phyloP scores from a whole-genome alignment of 1,140 invertebrate genomes.

The Rhizoglyphus robini region DNA sequence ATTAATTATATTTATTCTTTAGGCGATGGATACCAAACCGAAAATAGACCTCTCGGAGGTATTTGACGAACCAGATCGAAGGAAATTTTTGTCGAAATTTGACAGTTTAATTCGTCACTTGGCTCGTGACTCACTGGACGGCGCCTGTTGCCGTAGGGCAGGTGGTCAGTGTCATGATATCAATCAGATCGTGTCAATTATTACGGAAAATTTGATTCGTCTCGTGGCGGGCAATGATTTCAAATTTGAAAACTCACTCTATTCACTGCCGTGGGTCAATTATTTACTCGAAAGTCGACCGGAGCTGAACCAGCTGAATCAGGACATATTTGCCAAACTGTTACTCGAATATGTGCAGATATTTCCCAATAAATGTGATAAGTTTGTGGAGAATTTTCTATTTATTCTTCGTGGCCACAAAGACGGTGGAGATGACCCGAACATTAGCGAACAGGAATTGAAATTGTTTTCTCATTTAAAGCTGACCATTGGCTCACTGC shows the following conservation, averaged over 20 bases:
- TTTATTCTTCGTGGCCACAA: neutral
- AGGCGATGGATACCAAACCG: no score
- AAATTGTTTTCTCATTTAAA: neutral
- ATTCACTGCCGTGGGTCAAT: neutral
- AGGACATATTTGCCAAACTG: neutral
- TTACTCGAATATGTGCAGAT: neutral
- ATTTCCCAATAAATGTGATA: slow-evolving; percentile 8
- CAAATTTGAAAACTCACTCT: neutral
- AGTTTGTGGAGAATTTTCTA: slow-evolving; percentile 1
- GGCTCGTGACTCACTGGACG: neutral
- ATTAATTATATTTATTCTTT: no score
- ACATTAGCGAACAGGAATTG: neutral
- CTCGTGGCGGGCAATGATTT: neutral
- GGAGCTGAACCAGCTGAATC: neutral
- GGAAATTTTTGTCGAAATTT: neutral
- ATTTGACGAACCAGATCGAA: neutral
- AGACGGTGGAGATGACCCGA: neutral
- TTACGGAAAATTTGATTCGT: neutral
- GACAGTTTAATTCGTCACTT: neutral
- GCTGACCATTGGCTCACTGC: neutral
- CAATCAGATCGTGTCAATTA: neutral
- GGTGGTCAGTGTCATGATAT: neutral
- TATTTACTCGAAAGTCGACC: neutral
- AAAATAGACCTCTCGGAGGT: neutral
- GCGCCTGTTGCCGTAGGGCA: neutral